A percentile compares a stretch with the other conserved stretches of the same genome.
These are phyloP conservation scores for Phyllostomus discolor DNA, from an alignment of 2,113 vertebrate genomes.

Conservation along the genomic window DNA sequence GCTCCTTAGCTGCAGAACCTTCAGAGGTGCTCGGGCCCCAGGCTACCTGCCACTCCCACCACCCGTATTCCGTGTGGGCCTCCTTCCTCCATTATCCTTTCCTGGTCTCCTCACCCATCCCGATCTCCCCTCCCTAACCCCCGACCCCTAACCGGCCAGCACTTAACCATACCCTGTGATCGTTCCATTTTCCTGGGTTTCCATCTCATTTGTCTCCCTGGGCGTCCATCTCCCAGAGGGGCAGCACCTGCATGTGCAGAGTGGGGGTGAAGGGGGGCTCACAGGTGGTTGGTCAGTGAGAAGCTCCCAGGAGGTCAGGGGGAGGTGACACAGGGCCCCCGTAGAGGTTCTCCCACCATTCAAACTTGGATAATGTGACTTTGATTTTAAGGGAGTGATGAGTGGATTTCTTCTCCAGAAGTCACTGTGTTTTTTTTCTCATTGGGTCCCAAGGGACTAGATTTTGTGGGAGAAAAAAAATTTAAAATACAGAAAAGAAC, in stretches of 20 bases:
- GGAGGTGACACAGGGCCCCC: not conserved
- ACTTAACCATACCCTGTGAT: not conserved
- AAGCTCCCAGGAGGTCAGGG: no score
- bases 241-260: fast-evolving
- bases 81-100: not conserved
- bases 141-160: fast-evolving
- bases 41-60: no score
- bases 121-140: not conserved
- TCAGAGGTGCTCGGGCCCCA: not conserved
- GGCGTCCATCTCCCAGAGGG: not conserved
- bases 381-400: not conserved
- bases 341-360: not conserved
- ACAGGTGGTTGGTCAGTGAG: not conserved
- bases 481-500: not conserved
- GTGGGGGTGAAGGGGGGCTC: not conserved
- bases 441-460: not conserved
- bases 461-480: not conserved
- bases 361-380: not conserved
- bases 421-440: not conserved
- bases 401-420: not conserved
- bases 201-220: not conserved
- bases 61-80: fast-evolving
- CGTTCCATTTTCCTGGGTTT: not conserved
- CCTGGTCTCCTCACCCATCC: fast-evolving
- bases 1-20: no score